Evolutionary conservation across 1,140 invertebrate genomes (phyloP).

Genomic region (Littorina saxatilis): DNA sequence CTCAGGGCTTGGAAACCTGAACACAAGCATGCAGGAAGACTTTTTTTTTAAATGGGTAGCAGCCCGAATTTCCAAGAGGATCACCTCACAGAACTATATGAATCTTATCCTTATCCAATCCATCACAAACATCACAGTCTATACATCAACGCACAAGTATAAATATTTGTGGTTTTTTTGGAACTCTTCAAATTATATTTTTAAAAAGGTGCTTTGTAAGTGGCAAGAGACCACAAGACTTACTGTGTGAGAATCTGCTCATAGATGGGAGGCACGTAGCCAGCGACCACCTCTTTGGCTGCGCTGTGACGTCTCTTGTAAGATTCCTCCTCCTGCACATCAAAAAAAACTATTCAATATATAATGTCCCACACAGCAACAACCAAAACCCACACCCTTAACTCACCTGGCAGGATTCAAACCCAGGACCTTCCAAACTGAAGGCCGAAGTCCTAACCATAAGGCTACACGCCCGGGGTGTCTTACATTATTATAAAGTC

Average conservation of each 20-base stretch:
- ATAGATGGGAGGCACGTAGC: conserved; percentile 67
- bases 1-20: not conserved
- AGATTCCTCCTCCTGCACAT: conserved; percentile 71
- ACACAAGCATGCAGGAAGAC: not conserved
- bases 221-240: conserved; percentile 15
- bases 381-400: too few species aligned
- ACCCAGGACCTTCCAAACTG: too few species aligned
- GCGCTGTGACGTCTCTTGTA: conserved; percentile 69
- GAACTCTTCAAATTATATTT: not conserved
- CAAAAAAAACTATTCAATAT: too few species aligned
- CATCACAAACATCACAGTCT: too few species aligned
- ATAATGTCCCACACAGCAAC: too few species aligned
- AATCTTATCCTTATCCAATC: not conserved
- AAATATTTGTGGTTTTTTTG: too few species aligned
- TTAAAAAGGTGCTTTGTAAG: not conserved
- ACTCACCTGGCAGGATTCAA: too few species aligned
- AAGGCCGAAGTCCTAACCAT: too few species aligned
- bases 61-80: not conserved
- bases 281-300: conserved; percentile 69
- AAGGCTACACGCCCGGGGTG: too few species aligned
- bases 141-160: too few species aligned
- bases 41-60: too few species aligned
- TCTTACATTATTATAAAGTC: not conserved
- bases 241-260: conserved; percentile 68
- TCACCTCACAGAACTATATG: too few species aligned